These are phyloP conservation scores for Myzus persicae DNA, from an alignment of 1,140 invertebrate genomes.

Conservation along the genomic window DNA sequence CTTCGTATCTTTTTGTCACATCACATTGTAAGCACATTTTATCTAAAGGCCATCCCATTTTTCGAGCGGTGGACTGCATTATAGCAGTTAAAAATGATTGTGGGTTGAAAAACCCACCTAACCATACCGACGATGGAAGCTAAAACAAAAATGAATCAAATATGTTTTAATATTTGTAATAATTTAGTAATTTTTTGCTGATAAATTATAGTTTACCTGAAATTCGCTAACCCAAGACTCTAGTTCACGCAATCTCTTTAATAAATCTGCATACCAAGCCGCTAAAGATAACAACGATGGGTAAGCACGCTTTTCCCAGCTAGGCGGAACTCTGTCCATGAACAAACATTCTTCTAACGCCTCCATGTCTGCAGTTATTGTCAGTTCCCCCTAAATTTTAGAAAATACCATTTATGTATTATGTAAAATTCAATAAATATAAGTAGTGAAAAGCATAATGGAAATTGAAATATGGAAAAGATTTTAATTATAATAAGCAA, in stretches of 20 bases:
- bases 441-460: neutral
- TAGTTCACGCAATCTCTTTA: slow-evolving; percentile 80
- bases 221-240: slow-evolving; percentile 83
- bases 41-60: slow-evolving; percentile 94
- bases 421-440: neutral
- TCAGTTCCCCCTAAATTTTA: slow-evolving; percentile 80
- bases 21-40: slow-evolving; percentile 95
- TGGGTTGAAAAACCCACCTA: slow-evolving; percentile 95
- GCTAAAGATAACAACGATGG: slow-evolving; percentile 85
- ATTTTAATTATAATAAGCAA: neutral
- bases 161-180: neutral
- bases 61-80: slow-evolving; percentile 94
- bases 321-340: slow-evolving; percentile 84
- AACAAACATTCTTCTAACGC: slow-evolving; percentile 82
- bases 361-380: slow-evolving; percentile 93
- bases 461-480: neutral
- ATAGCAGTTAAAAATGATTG: slow-evolving; percentile 96
- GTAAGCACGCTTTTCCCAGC: slow-evolving; percentile 87
- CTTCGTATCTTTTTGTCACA: slow-evolving; percentile 87
- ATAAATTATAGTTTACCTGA: slow-evolving; percentile 66
- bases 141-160: slow-evolving; percentile 62
- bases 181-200: neutral
- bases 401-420: neutral
- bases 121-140: slow-evolving; percentile 87
- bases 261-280: slow-evolving; percentile 87